Evolutionary conservation across 2,797 vertebrate species (phyloP).

Genomic region (Myotis findleyi): DNA sequence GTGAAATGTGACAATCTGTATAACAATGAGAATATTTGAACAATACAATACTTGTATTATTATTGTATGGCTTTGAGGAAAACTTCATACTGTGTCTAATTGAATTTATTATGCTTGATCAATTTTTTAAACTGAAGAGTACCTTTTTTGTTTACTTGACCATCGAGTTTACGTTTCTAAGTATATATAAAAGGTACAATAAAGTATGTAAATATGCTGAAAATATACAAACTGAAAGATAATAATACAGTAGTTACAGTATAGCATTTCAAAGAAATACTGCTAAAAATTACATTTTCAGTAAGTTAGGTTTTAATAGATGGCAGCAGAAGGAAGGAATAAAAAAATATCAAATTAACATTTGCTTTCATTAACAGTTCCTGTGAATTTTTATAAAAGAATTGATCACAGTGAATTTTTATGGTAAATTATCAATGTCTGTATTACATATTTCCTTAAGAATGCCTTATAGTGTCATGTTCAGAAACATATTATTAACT

Average conservation of each 20-base stretch:
- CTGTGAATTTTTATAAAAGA: slow-evolving; percentile 80
- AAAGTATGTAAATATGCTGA: slow-evolving; percentile 56
- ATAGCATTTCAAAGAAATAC: slow-evolving; percentile 74
- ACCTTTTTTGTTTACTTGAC: slow-evolving; percentile 79
- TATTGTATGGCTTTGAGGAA: slow-evolving; percentile 76
- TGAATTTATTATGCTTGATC: slow-evolving; percentile 74
- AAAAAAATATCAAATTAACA: slow-evolving; percentile 76
- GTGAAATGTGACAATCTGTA: slow-evolving; percentile 62
- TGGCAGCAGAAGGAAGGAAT: slow-evolving; percentile 40
- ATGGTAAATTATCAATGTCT: slow-evolving; percentile 78
- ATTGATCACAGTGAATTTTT: slow-evolving; percentile 79
- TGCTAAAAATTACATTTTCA: slow-evolving; percentile 77
- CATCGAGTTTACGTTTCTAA: slow-evolving; percentile 68
- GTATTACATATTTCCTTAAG: slow-evolving; percentile 55
- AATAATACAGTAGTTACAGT: slow-evolving; percentile 74
- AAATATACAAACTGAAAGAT: slow-evolving; percentile 71
- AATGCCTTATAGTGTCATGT: slow-evolving; percentile 68
- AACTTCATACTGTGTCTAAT: slow-evolving; percentile 75
- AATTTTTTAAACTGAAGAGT: slow-evolving; percentile 78
- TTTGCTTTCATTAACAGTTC: slow-evolving; percentile 83
- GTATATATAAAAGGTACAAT: slow-evolving; percentile 67
- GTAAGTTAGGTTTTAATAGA: slow-evolving; percentile 70
- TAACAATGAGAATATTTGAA: slow-evolving; percentile 75
- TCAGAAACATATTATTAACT: slow-evolving; percentile 75
- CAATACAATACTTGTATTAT: slow-evolving; percentile 74